Conservation (phyloP, 37 sponge, comb jelly and placozoan species). For the Mnemiopsis leidyi region DNA sequence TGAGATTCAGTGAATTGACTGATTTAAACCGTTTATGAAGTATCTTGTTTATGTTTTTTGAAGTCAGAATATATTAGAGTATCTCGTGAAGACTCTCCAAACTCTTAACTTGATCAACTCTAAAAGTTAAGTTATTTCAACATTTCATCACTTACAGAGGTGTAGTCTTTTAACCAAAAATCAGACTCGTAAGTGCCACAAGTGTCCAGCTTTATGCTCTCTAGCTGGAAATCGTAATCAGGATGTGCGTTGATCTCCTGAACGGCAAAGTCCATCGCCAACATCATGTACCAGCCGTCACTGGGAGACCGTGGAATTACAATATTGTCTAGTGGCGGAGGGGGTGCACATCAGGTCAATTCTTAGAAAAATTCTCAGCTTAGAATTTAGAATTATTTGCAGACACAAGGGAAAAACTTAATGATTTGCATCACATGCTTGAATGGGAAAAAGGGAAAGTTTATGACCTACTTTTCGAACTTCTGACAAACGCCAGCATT, state of each 20-base stretch:
- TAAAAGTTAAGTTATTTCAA: no score
- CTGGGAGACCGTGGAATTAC: neutral
- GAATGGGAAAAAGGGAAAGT: neutral
- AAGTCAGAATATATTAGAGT: no score
- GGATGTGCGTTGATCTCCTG: neutral
- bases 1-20: no score
- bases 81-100: no score
- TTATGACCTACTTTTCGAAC: conserved; percentile 4
- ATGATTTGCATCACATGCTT: no score
- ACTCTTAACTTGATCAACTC: no score
- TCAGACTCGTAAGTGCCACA: neutral
- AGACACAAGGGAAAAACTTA: neutral
- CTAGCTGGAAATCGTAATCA: neutral
- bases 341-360: no score
- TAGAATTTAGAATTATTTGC: neutral
- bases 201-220: conserved; percentile 6
- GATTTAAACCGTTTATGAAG: no score
- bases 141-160: neutral
- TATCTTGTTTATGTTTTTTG: no score
- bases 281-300: conserved; percentile 61
- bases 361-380: neutral
- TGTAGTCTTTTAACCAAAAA: neutral
- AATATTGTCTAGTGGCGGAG: neutral
- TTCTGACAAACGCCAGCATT: neutral
- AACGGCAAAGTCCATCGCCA: conserved; percentile 49